These are phyloP conservation scores for Chelonus formosanus DNA, from an alignment of 2,888 invertebrate genomes.

Conservation along the genomic window DNA sequence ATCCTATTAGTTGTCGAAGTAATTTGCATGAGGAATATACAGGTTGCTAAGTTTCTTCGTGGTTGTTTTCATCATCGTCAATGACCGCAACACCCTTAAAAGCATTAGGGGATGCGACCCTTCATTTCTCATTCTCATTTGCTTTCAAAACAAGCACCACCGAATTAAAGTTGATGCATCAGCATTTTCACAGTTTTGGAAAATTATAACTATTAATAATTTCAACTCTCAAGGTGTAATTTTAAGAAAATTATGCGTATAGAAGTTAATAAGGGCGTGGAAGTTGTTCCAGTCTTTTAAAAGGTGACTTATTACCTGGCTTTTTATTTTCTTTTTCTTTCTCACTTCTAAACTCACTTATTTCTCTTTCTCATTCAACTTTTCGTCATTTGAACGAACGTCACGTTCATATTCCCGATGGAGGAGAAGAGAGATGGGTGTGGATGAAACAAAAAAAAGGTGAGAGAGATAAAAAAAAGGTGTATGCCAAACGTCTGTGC, in stretches of 20 bases:
- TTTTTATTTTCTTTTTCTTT: neutral
- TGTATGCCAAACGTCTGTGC: conserved; percentile 17
- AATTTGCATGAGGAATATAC: neutral
- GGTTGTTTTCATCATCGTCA: neutral
- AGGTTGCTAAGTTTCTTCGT: neutral
- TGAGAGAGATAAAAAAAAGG: conserved; percentile 21
- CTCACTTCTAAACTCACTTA: neutral
- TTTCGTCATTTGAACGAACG: conserved; percentile 29
- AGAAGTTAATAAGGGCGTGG: conserved; percentile 29
- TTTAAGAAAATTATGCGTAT: conserved; percentile 19
- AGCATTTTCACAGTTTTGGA: conserved; percentile 45
- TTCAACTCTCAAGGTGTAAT: conserved; percentile 24
- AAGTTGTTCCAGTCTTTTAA: neutral
- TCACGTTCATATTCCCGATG: conserved; percentile 36
- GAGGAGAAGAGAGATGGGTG: neutral
- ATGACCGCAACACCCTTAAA: no score
- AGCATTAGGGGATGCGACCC: neutral
- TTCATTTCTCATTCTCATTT: conserved; percentile 9
- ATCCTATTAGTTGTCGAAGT: neutral
- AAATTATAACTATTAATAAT: neutral
- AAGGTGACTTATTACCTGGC: no score
- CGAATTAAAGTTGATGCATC: conserved; percentile 56
- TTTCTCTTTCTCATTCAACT: neutral
- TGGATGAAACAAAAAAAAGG: neutral
- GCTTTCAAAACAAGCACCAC: neutral